Evolutionary conservation across 2,113 vertebrate genomes (phyloP).

Genomic region (Fregata magnificens): DNA sequence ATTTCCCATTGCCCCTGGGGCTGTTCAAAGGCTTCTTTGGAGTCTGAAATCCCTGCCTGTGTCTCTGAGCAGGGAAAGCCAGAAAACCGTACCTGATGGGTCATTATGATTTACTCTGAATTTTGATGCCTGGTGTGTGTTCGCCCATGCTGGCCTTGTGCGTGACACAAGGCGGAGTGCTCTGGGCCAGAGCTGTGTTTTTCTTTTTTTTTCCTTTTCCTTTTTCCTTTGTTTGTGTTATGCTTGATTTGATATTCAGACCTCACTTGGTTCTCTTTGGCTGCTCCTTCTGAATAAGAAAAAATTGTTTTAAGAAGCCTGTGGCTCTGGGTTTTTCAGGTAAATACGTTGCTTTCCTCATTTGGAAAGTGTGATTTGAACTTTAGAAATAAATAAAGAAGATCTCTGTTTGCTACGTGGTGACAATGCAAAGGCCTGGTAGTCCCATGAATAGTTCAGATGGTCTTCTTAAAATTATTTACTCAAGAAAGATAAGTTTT

Average conservation of each 20-base stretch:
- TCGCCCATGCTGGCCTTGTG: background rate
- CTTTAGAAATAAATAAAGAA: background rate
- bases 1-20: background rate
- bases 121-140: background rate
- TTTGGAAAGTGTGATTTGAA: background rate
- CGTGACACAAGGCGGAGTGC: background rate
- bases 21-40: background rate
- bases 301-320: background rate
- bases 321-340: background rate
- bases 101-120: background rate
- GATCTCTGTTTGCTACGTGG: background rate
- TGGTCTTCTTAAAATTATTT: background rate
- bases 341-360: background rate
- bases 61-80: background rate
- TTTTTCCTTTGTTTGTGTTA: background rate
- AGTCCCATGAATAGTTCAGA: background rate
- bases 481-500: background rate
- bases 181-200: background rate
- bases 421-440: background rate
- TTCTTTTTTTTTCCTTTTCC: background rate
- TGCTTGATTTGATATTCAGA: background rate
- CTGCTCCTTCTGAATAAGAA: background rate
- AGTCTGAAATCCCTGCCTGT: background rate
- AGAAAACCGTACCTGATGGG: background rate
- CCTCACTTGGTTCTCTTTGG: background rate